A percentile compares a stretch with the other conserved stretches of the same genome.
These are phyloP conservation scores for Metacarcinus magister DNA, from an alignment of 2,888 invertebrate species.

Conservation along the genomic window DNA sequence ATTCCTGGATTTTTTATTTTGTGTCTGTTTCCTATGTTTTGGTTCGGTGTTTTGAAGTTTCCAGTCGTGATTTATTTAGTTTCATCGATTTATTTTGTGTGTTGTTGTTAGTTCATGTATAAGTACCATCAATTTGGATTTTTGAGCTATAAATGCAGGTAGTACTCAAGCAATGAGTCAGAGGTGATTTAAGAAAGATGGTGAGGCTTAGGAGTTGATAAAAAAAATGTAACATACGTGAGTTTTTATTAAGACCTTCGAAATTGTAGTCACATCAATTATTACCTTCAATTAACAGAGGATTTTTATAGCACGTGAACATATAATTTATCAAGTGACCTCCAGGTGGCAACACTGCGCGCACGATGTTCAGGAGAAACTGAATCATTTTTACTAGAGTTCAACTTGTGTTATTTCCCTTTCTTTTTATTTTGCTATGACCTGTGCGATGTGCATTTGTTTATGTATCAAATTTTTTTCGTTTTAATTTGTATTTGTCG, in stretches of 20 bases:
- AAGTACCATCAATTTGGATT: neutral
- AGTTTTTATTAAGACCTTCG: neutral
- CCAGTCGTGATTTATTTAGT: neutral
- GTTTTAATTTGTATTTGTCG: neutral
- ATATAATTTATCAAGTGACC: conserved; percentile 60
- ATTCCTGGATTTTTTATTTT: neutral
- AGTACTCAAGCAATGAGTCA: neutral
- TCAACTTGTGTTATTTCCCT: neutral
- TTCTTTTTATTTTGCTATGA: neutral
- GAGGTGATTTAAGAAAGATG: neutral
- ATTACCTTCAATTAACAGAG: neutral
- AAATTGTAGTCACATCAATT: neutral
- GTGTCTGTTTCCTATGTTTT: neutral
- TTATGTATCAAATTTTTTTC: neutral
- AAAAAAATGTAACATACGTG: neutral
- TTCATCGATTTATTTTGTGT: neutral
- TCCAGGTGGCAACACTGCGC: conserved; percentile 61
- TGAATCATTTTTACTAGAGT: neutral
- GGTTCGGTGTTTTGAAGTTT: neutral
- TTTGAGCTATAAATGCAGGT: neutral
- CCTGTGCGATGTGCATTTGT: neutral
- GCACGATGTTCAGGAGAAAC: conserved; percentile 56
- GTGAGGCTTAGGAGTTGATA: neutral
- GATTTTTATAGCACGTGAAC: conserved; percentile 15
- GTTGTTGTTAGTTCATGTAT: neutral